These are phyloP conservation scores for Crotalus viridis DNA, from an alignment of 2,113 vertebrate genomes.

Conservation along the genomic window DNA sequence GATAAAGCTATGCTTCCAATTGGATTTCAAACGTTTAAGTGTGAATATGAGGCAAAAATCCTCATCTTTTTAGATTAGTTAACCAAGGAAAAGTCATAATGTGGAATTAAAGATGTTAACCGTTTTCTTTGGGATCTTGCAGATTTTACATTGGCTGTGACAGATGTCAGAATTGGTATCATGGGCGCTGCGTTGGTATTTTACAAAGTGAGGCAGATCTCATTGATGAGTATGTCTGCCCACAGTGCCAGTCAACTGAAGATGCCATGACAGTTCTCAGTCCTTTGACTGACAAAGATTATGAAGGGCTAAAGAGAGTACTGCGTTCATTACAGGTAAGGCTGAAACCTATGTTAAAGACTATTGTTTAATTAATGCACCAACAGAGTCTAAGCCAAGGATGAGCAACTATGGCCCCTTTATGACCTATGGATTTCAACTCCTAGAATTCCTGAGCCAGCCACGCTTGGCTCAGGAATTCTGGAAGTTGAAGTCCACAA, in stretches of 20 bases:
- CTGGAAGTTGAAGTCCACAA: not conserved
- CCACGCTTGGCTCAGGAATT: too few species aligned
- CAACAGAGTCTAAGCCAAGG: not conserved
- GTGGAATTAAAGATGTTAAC: conserved; percentile 24
- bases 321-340: conserved; percentile 94
- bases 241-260: conserved; percentile 96
- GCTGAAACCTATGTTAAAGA: not conserved
- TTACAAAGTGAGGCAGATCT: conserved; percentile 96
- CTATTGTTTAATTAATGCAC: not conserved
- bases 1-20: not conserved
- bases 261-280: conserved; percentile 98
- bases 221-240: conserved; percentile 97
- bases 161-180: conserved; percentile 99
- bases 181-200: conserved; percentile 97
- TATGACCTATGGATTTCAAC: not conserved
- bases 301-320: conserved; percentile 91
- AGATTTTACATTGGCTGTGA: conserved; percentile 99
- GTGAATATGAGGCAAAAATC: not conserved
- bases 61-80: not conserved
- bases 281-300: conserved; percentile 94
- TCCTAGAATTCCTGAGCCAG: not conserved
- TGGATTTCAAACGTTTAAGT: not conserved
- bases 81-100: not conserved
- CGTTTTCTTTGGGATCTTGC: conserved; percentile 58
- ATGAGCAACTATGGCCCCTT: not conserved